Percentiles rank a stretch among this genome's conserved stretches.
These are phyloP conservation scores for Meriones unguiculatus DNA, from an alignment of 2,113 vertebrate species.

Conservation along the genomic window DNA sequence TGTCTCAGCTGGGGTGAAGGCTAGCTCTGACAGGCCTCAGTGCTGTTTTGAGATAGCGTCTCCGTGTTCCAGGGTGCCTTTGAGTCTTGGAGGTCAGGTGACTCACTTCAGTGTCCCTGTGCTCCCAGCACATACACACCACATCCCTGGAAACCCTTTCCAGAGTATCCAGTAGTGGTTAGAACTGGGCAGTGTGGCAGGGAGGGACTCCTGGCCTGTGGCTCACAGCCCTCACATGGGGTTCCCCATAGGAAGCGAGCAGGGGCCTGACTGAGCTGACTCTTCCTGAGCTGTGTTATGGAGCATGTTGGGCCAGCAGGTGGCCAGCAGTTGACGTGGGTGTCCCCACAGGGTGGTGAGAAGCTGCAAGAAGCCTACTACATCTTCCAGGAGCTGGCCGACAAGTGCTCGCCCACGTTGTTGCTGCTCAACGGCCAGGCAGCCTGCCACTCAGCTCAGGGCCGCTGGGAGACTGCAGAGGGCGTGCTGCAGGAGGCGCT, in stretches of 20 bases:
- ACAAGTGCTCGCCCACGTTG: conserved; percentile 94
- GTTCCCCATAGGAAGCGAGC: neutral
- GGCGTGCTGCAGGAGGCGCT: conserved; percentile 93
- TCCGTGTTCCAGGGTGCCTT: neutral
- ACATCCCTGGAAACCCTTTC: neutral
- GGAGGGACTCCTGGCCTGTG: neutral
- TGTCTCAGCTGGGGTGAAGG: neutral
- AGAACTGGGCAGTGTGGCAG: neutral
- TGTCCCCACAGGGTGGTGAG: conserved; percentile 92
- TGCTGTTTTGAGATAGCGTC: neutral
- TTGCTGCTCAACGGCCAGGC: conserved; percentile 96
- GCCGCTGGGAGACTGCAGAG: conserved; percentile 97
- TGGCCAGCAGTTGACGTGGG: neutral
- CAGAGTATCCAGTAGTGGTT: neutral
- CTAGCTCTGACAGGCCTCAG: neutral
- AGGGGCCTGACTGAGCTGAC: neutral
- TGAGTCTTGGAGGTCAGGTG: neutral
- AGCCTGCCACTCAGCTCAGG: conserved; percentile 95
- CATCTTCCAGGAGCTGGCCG: conserved; percentile 98
- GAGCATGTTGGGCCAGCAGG: neutral
- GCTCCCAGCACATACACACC: neutral
- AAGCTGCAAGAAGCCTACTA: conserved; percentile 98
- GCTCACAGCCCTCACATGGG: no score
- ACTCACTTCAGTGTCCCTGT: neutral
- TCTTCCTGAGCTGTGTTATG: neutral